Conservation (phyloP, 2,797 vertebrate genomes). For the Malurus splendens region DNA sequence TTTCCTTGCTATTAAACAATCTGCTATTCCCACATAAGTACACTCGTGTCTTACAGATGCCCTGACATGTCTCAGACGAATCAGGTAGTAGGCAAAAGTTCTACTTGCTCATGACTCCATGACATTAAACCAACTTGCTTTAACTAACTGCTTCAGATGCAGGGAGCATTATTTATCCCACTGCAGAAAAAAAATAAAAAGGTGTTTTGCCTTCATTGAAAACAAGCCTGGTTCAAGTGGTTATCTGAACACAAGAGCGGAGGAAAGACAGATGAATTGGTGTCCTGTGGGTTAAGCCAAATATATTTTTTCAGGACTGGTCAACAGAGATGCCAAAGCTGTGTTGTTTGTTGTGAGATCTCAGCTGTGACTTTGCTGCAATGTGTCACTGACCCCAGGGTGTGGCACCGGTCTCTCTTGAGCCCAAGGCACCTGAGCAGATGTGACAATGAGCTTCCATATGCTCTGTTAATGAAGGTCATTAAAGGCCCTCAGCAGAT, state of each 20-base stretch:
- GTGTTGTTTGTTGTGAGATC: background rate
- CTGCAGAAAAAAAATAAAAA: background rate
- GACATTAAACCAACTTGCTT: background rate
- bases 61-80: slow-evolving; percentile 20
- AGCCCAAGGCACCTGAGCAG: background rate
- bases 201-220: background rate
- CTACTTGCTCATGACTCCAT: background rate
- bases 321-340: background rate
- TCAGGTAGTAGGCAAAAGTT: background rate
- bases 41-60: background rate
- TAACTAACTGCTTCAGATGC: background rate
- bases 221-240: background rate
- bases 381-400: background rate
- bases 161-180: background rate
- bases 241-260: background rate
- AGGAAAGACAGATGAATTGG: background rate
- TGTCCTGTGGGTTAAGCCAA: background rate
- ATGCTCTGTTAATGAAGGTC: background rate
- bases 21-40: background rate
- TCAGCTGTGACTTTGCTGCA: background rate
- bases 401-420: background rate
- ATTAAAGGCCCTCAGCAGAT: background rate
- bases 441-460: background rate
- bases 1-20: background rate
- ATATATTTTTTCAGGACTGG: background rate